Conservation (phyloP, 2,888 invertebrate species). For the Habrosyne pyritoides region DNA sequence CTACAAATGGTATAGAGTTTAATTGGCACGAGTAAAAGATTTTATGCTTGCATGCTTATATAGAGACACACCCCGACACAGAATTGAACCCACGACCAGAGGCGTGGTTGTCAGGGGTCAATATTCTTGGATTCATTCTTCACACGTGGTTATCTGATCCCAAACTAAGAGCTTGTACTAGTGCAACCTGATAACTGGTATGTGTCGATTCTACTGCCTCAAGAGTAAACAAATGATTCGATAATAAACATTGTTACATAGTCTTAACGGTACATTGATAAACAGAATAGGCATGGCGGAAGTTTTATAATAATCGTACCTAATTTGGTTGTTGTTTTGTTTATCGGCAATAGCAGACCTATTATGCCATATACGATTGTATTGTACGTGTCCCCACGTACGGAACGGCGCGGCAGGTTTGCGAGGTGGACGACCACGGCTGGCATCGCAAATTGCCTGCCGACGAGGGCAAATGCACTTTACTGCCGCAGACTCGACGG, state of each 20-base stretch:
- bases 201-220: too few relatives aligned
- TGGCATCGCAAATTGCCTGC: neutral
- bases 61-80: too few relatives aligned
- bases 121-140: too few relatives aligned
- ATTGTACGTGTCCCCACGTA: neutral
- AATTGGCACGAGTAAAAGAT: neutral
- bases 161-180: too few relatives aligned
- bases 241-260: too few relatives aligned
- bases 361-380: neutral
- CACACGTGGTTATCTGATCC: too few relatives aligned
- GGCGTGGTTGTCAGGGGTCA: too few relatives aligned
- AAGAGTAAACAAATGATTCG: neutral
- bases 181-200: too few relatives aligned
- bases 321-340: neutral
- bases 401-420: neutral
- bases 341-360: neutral
- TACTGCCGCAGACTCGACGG: neutral
- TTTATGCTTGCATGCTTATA: neutral
- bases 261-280: too few relatives aligned
- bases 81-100: too few relatives aligned
- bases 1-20: neutral
- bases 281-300: too few relatives aligned
- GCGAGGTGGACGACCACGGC: conserved; percentile 2
- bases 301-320: too few relatives aligned
- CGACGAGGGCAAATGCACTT: neutral